Evolutionary conservation across 2,797 vertebrate genomes (phyloP), one percentile per base, ranked within the genome.

Genomic region (Oophaga sylvatica): DNA sequence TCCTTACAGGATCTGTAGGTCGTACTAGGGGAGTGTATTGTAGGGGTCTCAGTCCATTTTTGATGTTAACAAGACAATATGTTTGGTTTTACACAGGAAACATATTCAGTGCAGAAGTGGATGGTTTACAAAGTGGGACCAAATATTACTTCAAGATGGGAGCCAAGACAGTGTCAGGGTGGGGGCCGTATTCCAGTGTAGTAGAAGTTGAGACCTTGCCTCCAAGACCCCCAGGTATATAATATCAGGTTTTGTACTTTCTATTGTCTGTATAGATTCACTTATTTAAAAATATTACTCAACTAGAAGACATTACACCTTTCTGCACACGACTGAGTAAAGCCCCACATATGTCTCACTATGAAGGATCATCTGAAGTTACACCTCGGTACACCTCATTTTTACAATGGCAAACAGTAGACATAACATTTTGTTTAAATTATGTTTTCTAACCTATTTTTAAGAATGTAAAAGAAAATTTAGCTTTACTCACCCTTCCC

Each of bases 61-160:
- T 56, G 19, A 11, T 22, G 6, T 22, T 85, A 63, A 41, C 60
- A 17, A 45, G 20, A 16, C 12, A 85, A 63, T 79, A 60, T 84
- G 59, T 80, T 31, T 48, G 59, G n/a, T 10, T 91, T 89, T 92
- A 15, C 89, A 80, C 91, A 99, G 98, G 98, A 87, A 96, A 95
- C 89, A 94, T 96, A 71, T 97, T 95, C 92, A 99, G 96, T 89
- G 93, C 96, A 6, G 96, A 97, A 92, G 95, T 99, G 1, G 95
- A 94, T 0, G 96, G 97, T 87, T 93, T 99, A 84, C 95, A 96
- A 91, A 96, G 97, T n/a, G 95, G 96, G 88, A 97, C 96, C 0
- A 94, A 92, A 76, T 99, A 99, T 91, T 99, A 97, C 94, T 98
- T 99, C 94, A 99, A 98, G 94, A 94, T 99, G 94, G 96, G 96